phyloP scores from a whole-genome alignment of 2,113 vertebrate genomes.

The Brienomyrus brachyistius region DNA sequence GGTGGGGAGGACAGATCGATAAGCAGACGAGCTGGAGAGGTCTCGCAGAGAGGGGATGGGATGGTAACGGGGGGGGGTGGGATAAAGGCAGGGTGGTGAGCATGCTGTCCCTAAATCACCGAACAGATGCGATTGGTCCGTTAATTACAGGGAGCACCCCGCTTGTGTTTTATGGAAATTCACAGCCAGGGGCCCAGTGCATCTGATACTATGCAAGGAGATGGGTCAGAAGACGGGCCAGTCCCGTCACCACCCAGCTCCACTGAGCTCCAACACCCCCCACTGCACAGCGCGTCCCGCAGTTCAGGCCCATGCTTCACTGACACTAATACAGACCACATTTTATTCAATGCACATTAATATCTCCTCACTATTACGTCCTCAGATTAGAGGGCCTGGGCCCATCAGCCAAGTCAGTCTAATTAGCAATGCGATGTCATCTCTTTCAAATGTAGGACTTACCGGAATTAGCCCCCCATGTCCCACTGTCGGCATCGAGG shows the following conservation, averaged over 20 bases:
- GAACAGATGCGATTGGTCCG: slow-evolving; percentile 76
- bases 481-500: not conserved
- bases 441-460: not conserved
- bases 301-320: not conserved
- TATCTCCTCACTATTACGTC: not conserved
- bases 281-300: not conserved
- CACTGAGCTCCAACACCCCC: not conserved
- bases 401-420: not conserved
- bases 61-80: not conserved
- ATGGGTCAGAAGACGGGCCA: not conserved
- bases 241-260: not conserved
- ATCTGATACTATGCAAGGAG: slow-evolving; percentile 49
- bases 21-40: slow-evolving; percentile 47
- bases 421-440: not conserved
- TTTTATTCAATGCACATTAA: not conserved
- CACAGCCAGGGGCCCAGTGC: slow-evolving; percentile 53
- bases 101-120: not conserved
- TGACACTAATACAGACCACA: not conserved
- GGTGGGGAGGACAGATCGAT: slow-evolving; percentile 54
- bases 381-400: not conserved
- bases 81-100: not conserved
- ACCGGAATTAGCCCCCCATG: not conserved
- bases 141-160: slow-evolving; percentile 84
- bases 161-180: slow-evolving; percentile 89
- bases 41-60: slow-evolving; percentile 17